A percentile compares a stretch with the other conserved stretches of the same genome.
Conservation (phyloP, 2,113 vertebrate genomes). For the Leuciscus idus region DNA sequence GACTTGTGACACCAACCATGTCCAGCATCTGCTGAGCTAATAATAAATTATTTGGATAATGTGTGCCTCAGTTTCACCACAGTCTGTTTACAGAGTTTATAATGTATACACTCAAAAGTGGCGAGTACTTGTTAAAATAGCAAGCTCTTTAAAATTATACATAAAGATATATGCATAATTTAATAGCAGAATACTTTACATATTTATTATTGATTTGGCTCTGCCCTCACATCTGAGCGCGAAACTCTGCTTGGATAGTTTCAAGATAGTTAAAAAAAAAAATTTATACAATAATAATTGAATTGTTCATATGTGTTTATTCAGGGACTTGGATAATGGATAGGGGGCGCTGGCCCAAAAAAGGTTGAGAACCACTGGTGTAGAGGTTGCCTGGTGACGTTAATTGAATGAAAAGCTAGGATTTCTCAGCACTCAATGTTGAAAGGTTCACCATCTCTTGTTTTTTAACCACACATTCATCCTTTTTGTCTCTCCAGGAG, state of each 20-base stretch:
- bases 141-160: not conserved
- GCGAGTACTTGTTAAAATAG: not conserved
- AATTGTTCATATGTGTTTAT: too few species aligned
- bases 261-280: too few species aligned
- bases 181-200: not conserved
- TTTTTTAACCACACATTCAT: not conserved
- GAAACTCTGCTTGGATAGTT: too few species aligned
- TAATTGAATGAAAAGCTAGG: constrained; percentile 26
- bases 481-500: not conserved
- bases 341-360: too few species aligned
- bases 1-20: not conserved
- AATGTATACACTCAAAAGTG: not conserved
- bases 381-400: constrained; percentile 28
- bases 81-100: not conserved
- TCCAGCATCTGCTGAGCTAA: not conserved
- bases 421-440: constrained; percentile 18
- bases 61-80: not conserved
- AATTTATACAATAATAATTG: too few species aligned
- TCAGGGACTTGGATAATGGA: too few species aligned
- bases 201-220: not conserved
- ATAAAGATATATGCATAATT: not conserved
- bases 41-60: not conserved
- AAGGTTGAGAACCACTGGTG: not conserved
- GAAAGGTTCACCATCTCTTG: not conserved
- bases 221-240: not conserved